These are phyloP conservation scores for Engystomops pustulosus DNA, from an alignment of 2,113 vertebrate genomes.

Conservation along the genomic window DNA sequence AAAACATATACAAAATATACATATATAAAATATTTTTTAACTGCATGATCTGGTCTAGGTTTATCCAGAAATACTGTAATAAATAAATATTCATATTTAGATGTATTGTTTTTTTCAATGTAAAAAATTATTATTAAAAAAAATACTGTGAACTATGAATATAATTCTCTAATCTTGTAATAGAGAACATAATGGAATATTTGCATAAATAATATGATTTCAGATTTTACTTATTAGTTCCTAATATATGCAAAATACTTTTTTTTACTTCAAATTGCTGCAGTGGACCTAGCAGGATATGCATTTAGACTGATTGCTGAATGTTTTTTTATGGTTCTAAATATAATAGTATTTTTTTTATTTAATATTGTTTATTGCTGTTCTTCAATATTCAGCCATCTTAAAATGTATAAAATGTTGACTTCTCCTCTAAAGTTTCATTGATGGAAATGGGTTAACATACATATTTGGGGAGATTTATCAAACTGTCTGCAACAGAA, in stretches of 20 bases:
- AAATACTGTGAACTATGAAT: background rate
- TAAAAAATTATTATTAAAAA: background rate
- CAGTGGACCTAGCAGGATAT: background rate
- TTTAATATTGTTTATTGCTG: too few relatives aligned
- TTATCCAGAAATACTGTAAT: too few relatives aligned
- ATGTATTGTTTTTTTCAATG: background rate
- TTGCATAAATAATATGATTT: conserved; percentile 11
- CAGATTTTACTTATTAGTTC: background rate
- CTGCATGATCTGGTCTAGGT: too few relatives aligned
- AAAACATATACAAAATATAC: too few relatives aligned
- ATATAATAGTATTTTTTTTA: background rate
- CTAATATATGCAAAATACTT: conserved; percentile 8
- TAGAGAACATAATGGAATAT: background rate
- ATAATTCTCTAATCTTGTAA: background rate
- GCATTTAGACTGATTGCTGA: conserved; percentile 15
- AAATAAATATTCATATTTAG: too few relatives aligned
- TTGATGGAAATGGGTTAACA: background rate
- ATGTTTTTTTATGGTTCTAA: background rate
- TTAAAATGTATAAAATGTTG: background rate
- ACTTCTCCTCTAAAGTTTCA: background rate
- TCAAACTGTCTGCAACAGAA: too few relatives aligned
- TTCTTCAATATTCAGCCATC: too few relatives aligned
- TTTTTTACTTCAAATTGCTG: background rate
- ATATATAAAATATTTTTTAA: too few relatives aligned
- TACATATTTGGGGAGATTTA: too few relatives aligned